phyloP scores from a whole-genome alignment of 2,113 vertebrate species.

The Nesoenas mayeri region DNA sequence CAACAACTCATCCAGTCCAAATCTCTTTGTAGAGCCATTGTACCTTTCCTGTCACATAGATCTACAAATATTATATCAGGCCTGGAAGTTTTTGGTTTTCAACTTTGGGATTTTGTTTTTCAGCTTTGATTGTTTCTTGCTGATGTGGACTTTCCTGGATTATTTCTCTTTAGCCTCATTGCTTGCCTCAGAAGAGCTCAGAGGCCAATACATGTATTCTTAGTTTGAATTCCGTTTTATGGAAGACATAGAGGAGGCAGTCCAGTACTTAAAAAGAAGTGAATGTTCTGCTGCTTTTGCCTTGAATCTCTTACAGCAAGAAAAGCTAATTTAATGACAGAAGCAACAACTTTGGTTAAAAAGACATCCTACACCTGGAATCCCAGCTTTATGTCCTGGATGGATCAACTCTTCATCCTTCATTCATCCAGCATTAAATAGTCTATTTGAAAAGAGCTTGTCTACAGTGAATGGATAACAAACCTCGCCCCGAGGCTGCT shows the following conservation, averaged over 20 bases:
- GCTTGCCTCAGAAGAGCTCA: neutral
- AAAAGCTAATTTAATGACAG: neutral
- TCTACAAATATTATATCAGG: neutral
- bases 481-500: neutral
- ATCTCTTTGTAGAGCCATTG: too few relatives aligned
- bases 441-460: neutral
- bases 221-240: neutral
- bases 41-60: too few relatives aligned
- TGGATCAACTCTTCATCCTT: neutral
- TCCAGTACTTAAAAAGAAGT: neutral
- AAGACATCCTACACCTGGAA: neutral
- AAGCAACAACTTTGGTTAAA: neutral
- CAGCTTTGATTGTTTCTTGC: neutral
- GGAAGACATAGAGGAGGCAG: neutral
- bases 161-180: neutral
- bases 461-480: neutral
- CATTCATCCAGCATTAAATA: neutral
- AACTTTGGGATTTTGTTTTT: neutral
- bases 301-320: neutral
- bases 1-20: too few relatives aligned
- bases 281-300: neutral
- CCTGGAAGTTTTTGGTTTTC: neutral
- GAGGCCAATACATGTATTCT: neutral
- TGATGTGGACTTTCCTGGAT: neutral
- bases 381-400: neutral